Evolutionary conservation across 1,140 invertebrate species (phyloP).

Genomic region (Steinernema khuongi): DNA sequence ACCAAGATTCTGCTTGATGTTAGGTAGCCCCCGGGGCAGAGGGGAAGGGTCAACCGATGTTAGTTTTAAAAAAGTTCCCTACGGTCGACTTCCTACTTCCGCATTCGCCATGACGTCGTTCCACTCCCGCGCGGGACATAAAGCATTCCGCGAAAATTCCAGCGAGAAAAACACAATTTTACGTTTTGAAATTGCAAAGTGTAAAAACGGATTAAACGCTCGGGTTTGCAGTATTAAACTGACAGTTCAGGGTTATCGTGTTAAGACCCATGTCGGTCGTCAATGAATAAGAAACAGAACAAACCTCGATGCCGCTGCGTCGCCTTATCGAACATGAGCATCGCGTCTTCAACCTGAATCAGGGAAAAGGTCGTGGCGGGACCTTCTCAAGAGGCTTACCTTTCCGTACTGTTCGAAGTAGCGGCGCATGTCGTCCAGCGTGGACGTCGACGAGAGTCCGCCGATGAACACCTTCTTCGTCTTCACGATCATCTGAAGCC

Average conservation of each 20-base stretch:
- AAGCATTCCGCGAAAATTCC: too few relatives aligned
- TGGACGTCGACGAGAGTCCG: conserved; percentile 94
- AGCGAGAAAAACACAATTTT: too few relatives aligned
- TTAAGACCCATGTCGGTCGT: background rate
- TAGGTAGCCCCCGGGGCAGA: too few relatives aligned
- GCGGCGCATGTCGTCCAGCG: conserved; percentile 97
- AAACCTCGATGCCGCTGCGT: conserved; percentile 99
- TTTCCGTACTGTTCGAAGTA: conserved; percentile 99
- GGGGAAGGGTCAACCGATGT: too few relatives aligned
- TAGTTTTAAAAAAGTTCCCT: too few relatives aligned
- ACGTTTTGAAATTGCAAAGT: too few relatives aligned
- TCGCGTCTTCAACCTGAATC: conserved; percentile 95
- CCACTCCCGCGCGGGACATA: too few relatives aligned
- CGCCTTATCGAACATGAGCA: conserved; percentile 99
- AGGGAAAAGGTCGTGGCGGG: background rate
- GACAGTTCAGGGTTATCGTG: background rate
- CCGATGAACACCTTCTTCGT: conserved; percentile 99
- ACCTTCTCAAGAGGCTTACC: conserved; percentile 76
- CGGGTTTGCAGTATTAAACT: background rate
- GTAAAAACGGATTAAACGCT: too few relatives aligned
- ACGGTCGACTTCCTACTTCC: too few relatives aligned
- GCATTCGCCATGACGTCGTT: too few relatives aligned
- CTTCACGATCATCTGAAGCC: conserved; percentile 93
- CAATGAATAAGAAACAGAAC: background rate
- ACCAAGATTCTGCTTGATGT: too few relatives aligned